Evolutionary conservation across 2,797 vertebrate species (phyloP).

Genomic region (Kryptopterus vitreolus): DNA sequence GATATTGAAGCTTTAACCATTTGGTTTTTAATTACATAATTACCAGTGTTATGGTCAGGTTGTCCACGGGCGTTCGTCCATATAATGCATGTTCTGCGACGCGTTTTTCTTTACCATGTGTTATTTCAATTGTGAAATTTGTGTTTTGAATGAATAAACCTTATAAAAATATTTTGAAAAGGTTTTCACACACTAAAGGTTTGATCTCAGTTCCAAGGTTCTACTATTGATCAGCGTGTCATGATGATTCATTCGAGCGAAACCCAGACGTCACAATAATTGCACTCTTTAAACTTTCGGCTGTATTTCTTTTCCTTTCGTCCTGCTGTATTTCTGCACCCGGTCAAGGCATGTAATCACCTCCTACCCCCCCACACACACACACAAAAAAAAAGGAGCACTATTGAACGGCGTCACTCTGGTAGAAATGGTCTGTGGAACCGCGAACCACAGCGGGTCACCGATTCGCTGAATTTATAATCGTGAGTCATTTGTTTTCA

Average conservation of each 20-base stretch:
- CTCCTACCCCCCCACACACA: no score
- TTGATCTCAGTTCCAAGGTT: neutral
- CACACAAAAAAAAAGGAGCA: neutral
- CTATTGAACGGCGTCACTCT: no score
- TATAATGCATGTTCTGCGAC: neutral
- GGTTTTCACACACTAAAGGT: neutral
- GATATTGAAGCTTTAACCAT: neutral
- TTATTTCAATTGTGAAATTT: neutral
- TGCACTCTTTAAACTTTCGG: neutral
- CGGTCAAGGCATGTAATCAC: neutral
- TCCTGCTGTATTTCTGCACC: neutral
- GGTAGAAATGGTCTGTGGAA: constrained; percentile 29
- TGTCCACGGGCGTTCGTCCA: no score
- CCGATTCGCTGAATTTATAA: constrained; percentile 20
- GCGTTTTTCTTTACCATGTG: neutral
- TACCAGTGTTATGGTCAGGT: no score
- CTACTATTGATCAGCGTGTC: neutral
- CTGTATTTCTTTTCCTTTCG: neutral
- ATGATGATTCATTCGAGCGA: neutral
- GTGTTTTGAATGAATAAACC: neutral
- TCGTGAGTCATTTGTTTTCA: constrained; percentile 27
- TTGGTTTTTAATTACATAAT: neutral
- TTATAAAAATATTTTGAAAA: neutral
- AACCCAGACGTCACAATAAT: neutral
- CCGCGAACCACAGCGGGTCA: constrained; percentile 44